Evolutionary conservation across 2,797 vertebrate species (phyloP), one percentile per base, ranked within the genome.

Genomic region (Austrolebias charrua): DNA sequence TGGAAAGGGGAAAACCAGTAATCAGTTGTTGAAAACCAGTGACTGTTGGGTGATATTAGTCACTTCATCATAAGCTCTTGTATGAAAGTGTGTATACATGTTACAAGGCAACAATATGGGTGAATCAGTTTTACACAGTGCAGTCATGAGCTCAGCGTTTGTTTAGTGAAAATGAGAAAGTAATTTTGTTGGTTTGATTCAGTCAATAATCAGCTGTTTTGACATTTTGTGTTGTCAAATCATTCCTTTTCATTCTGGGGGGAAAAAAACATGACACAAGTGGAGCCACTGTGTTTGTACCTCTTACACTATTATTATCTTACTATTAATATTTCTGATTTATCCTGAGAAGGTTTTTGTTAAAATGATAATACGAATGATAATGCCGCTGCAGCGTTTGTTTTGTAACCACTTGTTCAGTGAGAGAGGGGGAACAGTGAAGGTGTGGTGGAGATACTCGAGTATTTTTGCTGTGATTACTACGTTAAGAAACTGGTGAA

Each of bases 391-490:
- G 78, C 66, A 10, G 59, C 12, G 57, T 51, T 47, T 54, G 47
- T 63, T 79, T 63, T 59, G 82, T 84, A 85, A 89, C 84, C 88
- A 90, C 88, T 89, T 56, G 44, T 76, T 73, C 40, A 71, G 60
- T 58, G 55, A 66, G 15, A 46, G 59, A 72, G 58, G 16, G 42
- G 54, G 49, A 7, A 58, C 50, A 69, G 60, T 47, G 44, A 72
- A 61, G 65, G 53, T 54, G 68, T 29, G 50, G 56, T 47, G 66
- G 42, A 69, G 60, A 77, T n/a, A n/a, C n/a, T 55, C 53, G 38
- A 24, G 19, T 75, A 50, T 74, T 66, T 72, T 67, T 67, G 74
- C 55, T 82, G 71, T 70, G 60, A 57, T 85, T 82, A 85, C 80
- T 87, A 79, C 86, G 73, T 75, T 55, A 33, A 78, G 66, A 82